Conservation (phyloP, 2,888 invertebrate genomes). For the Epinotia demarniana region DNA sequence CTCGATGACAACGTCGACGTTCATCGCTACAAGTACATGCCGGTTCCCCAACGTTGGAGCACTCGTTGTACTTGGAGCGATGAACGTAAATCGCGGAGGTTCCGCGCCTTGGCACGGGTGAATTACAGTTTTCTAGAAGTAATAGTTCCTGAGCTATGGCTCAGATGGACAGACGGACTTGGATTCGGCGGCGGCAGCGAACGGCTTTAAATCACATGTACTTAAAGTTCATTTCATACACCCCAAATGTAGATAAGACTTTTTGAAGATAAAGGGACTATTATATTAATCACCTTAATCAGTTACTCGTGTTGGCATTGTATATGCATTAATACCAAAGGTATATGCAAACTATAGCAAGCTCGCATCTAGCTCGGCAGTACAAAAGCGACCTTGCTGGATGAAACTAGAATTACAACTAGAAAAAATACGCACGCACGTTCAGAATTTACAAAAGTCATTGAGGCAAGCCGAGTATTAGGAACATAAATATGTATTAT, state of each 20-base stretch:
- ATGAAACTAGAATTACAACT: neutral
- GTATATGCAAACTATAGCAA: neutral
- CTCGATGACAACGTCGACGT: too few relatives aligned
- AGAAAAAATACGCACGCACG: neutral
- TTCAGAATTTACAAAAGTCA: neutral
- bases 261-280: neutral
- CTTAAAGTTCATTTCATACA: neutral
- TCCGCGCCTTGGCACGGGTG: too few relatives aligned
- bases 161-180: too few relatives aligned
- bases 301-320: slow-evolving; percentile 27
- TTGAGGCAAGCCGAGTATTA: neutral
- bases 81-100: too few relatives aligned
- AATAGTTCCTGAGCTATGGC: too few relatives aligned
- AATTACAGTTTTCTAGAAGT: too few relatives aligned
- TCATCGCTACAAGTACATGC: too few relatives aligned
- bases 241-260: neutral
- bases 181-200: too few relatives aligned
- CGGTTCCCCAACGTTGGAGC: too few relatives aligned
- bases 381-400: neutral
- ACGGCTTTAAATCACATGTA: neutral
- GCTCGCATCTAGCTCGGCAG: neutral
- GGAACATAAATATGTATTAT: too few relatives aligned
- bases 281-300: slow-evolving; percentile 23
- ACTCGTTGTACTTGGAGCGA: too few relatives aligned
- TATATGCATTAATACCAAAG: slow-evolving; percentile 12